Evolutionary conservation across 1,140 invertebrate genomes (phyloP).

Genomic region (Holotrichia oblita): DNA sequence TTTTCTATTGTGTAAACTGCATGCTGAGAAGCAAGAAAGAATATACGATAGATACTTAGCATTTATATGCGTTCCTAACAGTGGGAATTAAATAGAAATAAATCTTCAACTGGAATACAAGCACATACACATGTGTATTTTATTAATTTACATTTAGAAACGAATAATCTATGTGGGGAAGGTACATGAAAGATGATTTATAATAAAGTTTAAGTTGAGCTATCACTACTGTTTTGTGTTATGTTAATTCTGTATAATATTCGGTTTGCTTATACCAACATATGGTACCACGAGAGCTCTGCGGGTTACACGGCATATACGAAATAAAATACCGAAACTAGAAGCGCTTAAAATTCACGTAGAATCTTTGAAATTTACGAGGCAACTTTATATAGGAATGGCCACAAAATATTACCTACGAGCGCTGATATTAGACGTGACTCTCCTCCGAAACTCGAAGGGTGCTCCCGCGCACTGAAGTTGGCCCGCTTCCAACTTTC

Average conservation of each 20-base stretch:
- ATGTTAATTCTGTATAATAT: no score
- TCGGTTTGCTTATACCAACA: no score
- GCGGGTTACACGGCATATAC: not conserved
- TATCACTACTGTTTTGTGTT: no score
- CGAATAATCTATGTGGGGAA: no score
- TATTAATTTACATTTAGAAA: no score
- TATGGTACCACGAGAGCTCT: no score
- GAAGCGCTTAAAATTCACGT: constrained; percentile 47
- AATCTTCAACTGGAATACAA: not conserved
- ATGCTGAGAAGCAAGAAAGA: not conserved
- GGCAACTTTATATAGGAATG: constrained; percentile 49
- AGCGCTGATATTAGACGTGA: constrained; percentile 51
- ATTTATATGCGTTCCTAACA: not conserved
- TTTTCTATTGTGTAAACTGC: not conserved
- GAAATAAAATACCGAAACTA: constrained; percentile 37
- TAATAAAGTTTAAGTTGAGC: no score
- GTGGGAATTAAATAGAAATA: not conserved
- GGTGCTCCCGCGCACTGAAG: constrained; percentile 39
- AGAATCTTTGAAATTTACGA: constrained; percentile 50
- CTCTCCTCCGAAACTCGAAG: constrained; percentile 43
- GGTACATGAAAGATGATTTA: no score
- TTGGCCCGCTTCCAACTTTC: constrained; percentile 40
- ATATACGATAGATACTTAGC: not conserved
- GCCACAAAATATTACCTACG: constrained; percentile 52
- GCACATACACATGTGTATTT: no score